Evolutionary conservation across 1,140 invertebrate species (phyloP), one percentile per base, ranked within the genome.

Genomic region (Elymnias hypermnestra): DNA sequence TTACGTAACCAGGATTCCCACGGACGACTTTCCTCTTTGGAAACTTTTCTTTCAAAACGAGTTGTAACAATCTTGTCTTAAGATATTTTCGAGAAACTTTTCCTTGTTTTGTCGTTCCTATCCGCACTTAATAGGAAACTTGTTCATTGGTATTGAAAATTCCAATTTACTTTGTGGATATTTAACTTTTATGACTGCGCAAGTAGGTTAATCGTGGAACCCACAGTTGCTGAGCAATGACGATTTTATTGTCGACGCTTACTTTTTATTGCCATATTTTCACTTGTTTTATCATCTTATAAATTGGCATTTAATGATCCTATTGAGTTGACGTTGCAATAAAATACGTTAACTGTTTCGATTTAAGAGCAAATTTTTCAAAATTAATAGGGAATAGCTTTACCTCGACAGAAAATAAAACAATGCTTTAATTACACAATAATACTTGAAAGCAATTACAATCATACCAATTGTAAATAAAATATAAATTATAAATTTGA

Each of bases 1-100:
- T 19, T 38, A 18, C 45, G 28, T 21, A 47, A 47, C 18, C 28
- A 37, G 38, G 8, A 12, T 5, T 28, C 23, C 17, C 21, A n/a
- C 15, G 25, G 9, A 17, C 28, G 37, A 39, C 26, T 40, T 38
- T 14, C 26, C 13, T 18, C 22, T 37, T 21, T 14, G 15, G 17
- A 6, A 50, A 50, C 39, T 50, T 49, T 36, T 42, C 47, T 42
- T 37, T 50, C 40, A 38, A 42, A 40, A 50, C 39, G 31, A 50
- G 6, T 37, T 50, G 39, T 43, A 42, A 50, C 47, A 50, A 43
- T 50, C 33, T 37, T 18, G 29, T 33, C 29, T 15, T 33, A 39
- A 50, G 47, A 50, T 33, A 43, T 50, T 42, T 29, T 23, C 23
- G 12, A 29, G 36, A 23, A 39, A 28, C 17, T 50, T 41, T 13